Evolutionary conservation across 2,888 invertebrate species (phyloP).

Genomic region (Polydrusus tereticollis): DNA sequence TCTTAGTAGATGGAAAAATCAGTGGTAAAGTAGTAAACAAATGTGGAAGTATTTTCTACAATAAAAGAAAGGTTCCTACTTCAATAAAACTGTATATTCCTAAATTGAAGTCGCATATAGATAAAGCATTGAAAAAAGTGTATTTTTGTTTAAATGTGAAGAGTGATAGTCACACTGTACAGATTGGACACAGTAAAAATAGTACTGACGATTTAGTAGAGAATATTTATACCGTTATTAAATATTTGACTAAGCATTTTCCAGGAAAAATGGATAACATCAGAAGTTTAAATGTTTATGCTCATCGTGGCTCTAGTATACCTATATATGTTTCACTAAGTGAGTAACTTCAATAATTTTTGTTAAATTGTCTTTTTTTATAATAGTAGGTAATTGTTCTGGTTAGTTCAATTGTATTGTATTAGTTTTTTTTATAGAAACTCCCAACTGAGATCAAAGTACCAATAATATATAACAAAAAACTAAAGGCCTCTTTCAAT

Average conservation of each 20-base stretch:
- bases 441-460: too few relatives aligned
- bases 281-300: constrained; percentile 77
- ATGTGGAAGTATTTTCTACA: constrained; percentile 80
- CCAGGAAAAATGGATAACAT: constrained; percentile 85
- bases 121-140: constrained; percentile 73
- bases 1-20: constrained; percentile 83
- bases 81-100: constrained; percentile 74
- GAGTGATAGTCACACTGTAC: constrained; percentile 74
- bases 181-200: constrained; percentile 79
- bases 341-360: constrained; percentile 66
- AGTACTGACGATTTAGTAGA: constrained; percentile 73
- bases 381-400: too few relatives aligned
- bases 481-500: neutral
- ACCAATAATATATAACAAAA: too few relatives aligned
- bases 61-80: constrained; percentile 74
- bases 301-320: constrained; percentile 72
- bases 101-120: constrained; percentile 74
- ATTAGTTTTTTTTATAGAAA: too few relatives aligned
- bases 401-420: too few relatives aligned
- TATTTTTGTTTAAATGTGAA: constrained; percentile 73
- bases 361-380: neutral
- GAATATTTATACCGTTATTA: constrained; percentile 75
- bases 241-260: constrained; percentile 72
- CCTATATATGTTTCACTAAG: constrained; percentile 78
- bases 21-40: constrained; percentile 77